Percentiles rank a stretch among this genome's conserved stretches.
These are phyloP conservation scores for Phenganax subtilis DNA, from an alignment of 92 coral and sea anemone species.

Conservation along the genomic window DNA sequence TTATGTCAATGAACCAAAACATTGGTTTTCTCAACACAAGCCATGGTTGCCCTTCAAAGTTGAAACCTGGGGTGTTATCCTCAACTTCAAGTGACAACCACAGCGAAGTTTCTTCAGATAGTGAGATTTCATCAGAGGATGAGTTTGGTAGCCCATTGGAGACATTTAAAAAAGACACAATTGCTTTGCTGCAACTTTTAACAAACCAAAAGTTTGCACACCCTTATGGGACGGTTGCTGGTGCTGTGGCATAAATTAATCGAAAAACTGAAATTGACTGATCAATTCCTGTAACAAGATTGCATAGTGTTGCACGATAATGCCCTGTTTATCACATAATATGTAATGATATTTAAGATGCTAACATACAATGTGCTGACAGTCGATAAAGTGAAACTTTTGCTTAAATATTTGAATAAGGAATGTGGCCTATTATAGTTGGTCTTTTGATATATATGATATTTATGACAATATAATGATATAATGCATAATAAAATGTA, in stretches of 20 bases:
- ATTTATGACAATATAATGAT: too few relatives aligned
- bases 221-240: slow-evolving; percentile 96
- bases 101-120: slow-evolving; percentile 41
- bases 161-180: slow-evolving; percentile 67
- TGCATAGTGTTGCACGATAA: too few relatives aligned
- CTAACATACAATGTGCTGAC: too few relatives aligned
- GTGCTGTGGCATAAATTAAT: slow-evolving; percentile 69
- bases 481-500: too few relatives aligned
- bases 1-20: slow-evolving; percentile 36
- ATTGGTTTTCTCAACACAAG: not conserved
- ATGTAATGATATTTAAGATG: too few relatives aligned
- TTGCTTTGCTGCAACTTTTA: slow-evolving; percentile 61
- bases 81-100: slow-evolving; percentile 36
- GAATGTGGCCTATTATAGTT: too few relatives aligned
- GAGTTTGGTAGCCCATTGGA: slow-evolving; percentile 56
- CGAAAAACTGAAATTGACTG: not conserved
- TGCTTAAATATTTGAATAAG: too few relatives aligned
- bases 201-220: slow-evolving; percentile 95
- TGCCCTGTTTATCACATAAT: too few relatives aligned
- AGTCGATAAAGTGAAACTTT: too few relatives aligned
- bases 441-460: too few relatives aligned
- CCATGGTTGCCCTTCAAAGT: not conserved
- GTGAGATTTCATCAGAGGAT: slow-evolving; percentile 25
- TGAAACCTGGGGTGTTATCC: not conserved
- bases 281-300: not conserved